phyloP scores from a whole-genome alignment of 2,113 vertebrate species.

The Python bivittatus region DNA sequence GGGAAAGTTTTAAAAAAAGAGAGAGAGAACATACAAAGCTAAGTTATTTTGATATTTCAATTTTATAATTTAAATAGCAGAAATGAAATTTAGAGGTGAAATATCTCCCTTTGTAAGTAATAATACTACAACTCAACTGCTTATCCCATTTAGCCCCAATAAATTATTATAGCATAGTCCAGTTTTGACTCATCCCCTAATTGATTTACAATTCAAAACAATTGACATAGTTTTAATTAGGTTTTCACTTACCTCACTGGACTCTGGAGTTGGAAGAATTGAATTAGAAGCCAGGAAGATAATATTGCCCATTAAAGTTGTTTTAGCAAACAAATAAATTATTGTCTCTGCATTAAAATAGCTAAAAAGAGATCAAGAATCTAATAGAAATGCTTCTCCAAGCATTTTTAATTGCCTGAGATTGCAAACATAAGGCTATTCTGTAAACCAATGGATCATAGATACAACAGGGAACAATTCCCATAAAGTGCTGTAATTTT shows the following conservation, averaged over 20 bases:
- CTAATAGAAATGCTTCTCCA: conserved; percentile 26
- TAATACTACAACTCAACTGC: conserved; percentile 12
- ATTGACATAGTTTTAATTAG: conserved; percentile 56
- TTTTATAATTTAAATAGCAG: neutral
- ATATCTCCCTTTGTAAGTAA: neutral
- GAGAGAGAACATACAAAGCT: neutral
- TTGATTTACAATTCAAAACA: conserved; percentile 55
- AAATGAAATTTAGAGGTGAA: conserved; percentile 8
- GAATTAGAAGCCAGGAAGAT: conserved; percentile 45
- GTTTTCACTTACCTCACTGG: conserved; percentile 49
- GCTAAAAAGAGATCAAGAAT: conserved; percentile 14
- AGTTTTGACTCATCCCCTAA: conserved; percentile 42
- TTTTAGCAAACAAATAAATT: conserved; percentile 51
- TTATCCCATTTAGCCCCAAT: conserved; percentile 3
- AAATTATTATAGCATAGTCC: conserved; percentile 27
- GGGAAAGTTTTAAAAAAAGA: neutral
- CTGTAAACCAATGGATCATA: neutral
- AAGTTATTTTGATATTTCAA: neutral
- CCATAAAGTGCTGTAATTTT: neutral
- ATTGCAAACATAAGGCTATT: neutral
- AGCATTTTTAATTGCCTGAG: conserved; percentile 26
- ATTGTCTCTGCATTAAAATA: conserved; percentile 22
- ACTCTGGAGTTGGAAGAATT: conserved; percentile 56
- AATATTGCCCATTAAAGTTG: conserved; percentile 30
- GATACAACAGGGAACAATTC: neutral